Evolutionary conservation across 2,113 vertebrate genomes (phyloP).

Genomic region (Syrrhaptes paradoxus): DNA sequence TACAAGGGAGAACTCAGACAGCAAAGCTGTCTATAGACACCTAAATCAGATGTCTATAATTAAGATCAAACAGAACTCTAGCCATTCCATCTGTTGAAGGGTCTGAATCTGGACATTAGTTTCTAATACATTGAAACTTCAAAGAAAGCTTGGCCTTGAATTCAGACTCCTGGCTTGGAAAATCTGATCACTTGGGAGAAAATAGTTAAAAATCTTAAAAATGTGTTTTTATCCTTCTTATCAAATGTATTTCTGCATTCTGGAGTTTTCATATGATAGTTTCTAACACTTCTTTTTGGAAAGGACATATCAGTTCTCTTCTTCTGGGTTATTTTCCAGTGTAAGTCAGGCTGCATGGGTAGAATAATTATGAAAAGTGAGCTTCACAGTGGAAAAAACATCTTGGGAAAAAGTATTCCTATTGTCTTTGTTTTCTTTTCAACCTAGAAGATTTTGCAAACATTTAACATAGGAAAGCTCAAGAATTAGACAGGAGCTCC

Average conservation of each 20-base stretch:
- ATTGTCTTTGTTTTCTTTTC: conserved; percentile 15
- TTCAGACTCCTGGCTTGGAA: background rate
- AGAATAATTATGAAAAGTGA: background rate
- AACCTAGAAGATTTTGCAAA: background rate
- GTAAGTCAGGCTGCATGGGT: background rate
- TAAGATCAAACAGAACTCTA: background rate
- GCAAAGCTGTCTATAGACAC: background rate
- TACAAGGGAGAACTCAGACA: background rate
- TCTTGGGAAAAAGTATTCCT: background rate
- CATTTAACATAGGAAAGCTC: conserved; percentile 25
- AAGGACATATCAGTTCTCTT: background rate
- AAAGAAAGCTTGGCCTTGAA: background rate
- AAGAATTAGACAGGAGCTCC: background rate
- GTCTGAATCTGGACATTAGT: background rate
- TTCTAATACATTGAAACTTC: background rate
- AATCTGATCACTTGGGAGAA: background rate
- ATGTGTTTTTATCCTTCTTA: background rate
- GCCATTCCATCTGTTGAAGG: background rate
- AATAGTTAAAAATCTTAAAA: background rate
- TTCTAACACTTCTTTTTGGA: background rate
- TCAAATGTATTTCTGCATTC: background rate
- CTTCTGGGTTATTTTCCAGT: background rate
- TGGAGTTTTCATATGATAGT: background rate
- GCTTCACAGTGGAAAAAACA: background rate
- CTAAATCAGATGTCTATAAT: background rate